Conservation (phyloP, 2,797 vertebrate genomes). For the Masticophis lateralis region DNA sequence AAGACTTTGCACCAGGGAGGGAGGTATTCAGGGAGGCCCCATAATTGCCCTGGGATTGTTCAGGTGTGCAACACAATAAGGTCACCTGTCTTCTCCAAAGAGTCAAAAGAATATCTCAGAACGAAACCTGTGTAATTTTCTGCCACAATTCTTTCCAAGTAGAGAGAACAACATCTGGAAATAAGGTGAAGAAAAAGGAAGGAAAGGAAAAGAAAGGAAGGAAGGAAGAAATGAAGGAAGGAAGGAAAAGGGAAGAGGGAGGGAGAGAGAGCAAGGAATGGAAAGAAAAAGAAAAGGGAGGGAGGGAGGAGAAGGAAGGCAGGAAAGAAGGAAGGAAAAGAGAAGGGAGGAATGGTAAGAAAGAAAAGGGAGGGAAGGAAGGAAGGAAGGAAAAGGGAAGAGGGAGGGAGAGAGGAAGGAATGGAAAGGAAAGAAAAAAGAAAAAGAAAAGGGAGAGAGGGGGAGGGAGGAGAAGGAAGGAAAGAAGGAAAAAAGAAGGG, state of each 20-base stretch:
- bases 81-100: neutral
- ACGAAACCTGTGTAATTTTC: neutral
- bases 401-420: too few species aligned
- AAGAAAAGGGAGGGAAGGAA: too few species aligned
- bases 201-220: neutral
- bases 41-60: neutral
- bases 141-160: neutral
- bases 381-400: too few species aligned
- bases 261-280: neutral
- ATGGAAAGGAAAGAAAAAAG: too few species aligned
- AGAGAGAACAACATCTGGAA: neutral
- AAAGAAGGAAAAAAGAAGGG: too few species aligned
- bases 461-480: too few species aligned
- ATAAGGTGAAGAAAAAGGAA: neutral
- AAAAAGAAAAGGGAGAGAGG: too few species aligned
- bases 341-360: neutral
- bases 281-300: neutral
- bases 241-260: neutral
- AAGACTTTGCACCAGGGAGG: neutral
- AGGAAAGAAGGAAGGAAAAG: too few species aligned
- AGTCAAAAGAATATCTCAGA: neutral
- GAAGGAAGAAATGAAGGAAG: neutral
- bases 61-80: neutral
- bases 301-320: too few species aligned
- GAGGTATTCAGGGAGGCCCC: neutral